Evolutionary conservation across 2,888 invertebrate genomes (phyloP).

Genomic region (Labia minor): DNA sequence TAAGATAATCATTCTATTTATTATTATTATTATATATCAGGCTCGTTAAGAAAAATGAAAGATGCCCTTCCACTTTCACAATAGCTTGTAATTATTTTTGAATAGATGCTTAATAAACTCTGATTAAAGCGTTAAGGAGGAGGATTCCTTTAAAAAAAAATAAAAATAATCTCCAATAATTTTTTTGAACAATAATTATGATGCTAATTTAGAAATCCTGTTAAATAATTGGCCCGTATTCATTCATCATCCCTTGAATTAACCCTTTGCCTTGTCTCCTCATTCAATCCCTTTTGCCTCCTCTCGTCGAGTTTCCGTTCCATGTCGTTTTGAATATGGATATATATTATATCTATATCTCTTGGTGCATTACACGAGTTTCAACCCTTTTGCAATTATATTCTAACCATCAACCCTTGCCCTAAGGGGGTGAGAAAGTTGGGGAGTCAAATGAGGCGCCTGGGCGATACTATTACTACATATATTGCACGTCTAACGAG

Average conservation of each 20-base stretch:
- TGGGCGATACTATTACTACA: neutral
- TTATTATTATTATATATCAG: too few relatives aligned
- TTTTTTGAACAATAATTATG: neutral
- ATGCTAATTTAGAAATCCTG: neutral
- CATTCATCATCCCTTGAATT: constrained; percentile 1
- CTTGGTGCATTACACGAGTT: constrained; percentile 1
- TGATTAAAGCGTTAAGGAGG: too few relatives aligned
- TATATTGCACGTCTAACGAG: constrained; percentile 13
- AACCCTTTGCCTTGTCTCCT: neutral
- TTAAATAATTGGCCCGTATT: neutral
- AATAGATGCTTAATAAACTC: too few relatives aligned
- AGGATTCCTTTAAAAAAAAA: neutral
- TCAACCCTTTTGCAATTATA: constrained; percentile 4
- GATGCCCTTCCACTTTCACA: too few relatives aligned
- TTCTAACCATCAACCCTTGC: constrained; percentile 1
- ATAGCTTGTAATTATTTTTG: too few relatives aligned
- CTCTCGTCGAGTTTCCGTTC: neutral
- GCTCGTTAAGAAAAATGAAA: too few relatives aligned
- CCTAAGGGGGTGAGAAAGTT: constrained; percentile 8
- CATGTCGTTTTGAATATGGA: constrained; percentile 7
- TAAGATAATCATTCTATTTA: too few relatives aligned
- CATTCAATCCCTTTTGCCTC: neutral
- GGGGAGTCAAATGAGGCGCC: constrained; percentile 8
- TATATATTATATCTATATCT: constrained; percentile 13
- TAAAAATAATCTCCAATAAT: too few relatives aligned